phyloP scores from a whole-genome alignment of 2,797 vertebrate genomes.

The Coregonus sp. region DNA sequence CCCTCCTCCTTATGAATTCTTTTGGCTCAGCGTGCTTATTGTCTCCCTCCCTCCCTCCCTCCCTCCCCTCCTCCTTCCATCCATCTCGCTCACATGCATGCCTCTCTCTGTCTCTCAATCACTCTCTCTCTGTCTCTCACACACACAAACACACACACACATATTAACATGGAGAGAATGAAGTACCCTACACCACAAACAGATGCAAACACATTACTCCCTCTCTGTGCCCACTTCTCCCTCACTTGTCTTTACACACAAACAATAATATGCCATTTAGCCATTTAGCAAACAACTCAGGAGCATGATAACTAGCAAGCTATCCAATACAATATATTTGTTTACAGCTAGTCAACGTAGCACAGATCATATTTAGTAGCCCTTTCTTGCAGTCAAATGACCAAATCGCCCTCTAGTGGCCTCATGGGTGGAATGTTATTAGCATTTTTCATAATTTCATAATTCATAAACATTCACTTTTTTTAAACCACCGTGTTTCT shows the following conservation, averaged over 20 bases:
- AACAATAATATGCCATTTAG: neutral
- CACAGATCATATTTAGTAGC: neutral
- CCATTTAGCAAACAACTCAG: neutral
- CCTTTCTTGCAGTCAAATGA: neutral
- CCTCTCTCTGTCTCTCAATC: conserved; percentile 17
- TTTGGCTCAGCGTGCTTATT: conserved; percentile 52
- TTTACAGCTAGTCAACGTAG: neutral
- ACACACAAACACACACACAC: conserved; percentile 13
- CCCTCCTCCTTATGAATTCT: conserved; percentile 54
- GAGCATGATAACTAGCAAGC: neutral
- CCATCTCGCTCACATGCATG: conserved; percentile 23
- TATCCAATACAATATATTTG: neutral
- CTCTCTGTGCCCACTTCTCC: neutral
- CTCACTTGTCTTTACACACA: neutral
- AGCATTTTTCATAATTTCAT: no score
- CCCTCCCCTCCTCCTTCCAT: conserved; percentile 17
- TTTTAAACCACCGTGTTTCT: no score
- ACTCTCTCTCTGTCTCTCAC: conserved; percentile 33
- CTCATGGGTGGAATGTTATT: no score
- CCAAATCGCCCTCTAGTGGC: neutral
- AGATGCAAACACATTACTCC: neutral
- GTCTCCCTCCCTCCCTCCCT: conserved; percentile 29
- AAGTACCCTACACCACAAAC: neutral
- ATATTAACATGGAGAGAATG: neutral
- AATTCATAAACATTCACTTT: no score